These are phyloP conservation scores for Suncus etruscus DNA, from an alignment of 2,113 vertebrate genomes.

Conservation along the genomic window DNA sequence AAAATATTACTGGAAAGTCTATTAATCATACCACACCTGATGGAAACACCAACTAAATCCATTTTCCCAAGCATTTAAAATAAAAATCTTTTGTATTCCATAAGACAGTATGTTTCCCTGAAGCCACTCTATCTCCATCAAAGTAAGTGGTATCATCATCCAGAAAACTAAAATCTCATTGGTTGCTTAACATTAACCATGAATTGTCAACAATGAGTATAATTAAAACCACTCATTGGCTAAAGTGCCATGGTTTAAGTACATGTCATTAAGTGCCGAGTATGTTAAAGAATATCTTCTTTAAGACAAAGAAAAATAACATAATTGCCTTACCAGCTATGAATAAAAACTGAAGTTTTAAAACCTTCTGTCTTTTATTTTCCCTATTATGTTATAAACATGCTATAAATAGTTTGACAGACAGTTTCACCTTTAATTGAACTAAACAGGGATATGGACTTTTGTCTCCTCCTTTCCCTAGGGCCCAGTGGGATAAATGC, in stretches of 20 bases:
- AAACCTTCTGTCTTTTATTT: slow-evolving; percentile 62
- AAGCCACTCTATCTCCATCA: background rate
- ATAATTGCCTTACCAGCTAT: slow-evolving; percentile 52
- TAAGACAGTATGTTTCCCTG: background rate
- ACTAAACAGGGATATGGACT: slow-evolving; percentile 69
- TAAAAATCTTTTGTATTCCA: background rate
- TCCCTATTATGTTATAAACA: slow-evolving; percentile 72
- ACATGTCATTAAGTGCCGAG: background rate
- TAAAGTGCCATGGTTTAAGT: slow-evolving; percentile 61
- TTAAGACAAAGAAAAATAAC: slow-evolving; percentile 34
- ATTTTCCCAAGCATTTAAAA: slow-evolving; percentile 40
- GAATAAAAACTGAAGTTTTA: slow-evolving; percentile 55
- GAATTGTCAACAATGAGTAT: slow-evolving; percentile 29
- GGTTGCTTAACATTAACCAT: slow-evolving; percentile 52
- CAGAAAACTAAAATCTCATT: slow-evolving; percentile 53
- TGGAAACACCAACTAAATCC: slow-evolving; percentile 31
- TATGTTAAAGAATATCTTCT: slow-evolving; percentile 42
- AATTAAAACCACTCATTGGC: slow-evolving; percentile 12
- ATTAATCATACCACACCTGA: slow-evolving; percentile 21
- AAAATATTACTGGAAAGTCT: background rate
- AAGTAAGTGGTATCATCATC: slow-evolving; percentile 26
- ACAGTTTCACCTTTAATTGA: slow-evolving; percentile 81
- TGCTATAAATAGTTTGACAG: slow-evolving; percentile 77
- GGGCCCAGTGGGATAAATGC: slow-evolving; percentile 68
- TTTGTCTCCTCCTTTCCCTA: slow-evolving; percentile 69